A percentile compares a stretch with the other conserved stretches of the same genome.
Conservation (phyloP, 2,888 invertebrate genomes). For the Leptinotarsa haldemani region DNA sequence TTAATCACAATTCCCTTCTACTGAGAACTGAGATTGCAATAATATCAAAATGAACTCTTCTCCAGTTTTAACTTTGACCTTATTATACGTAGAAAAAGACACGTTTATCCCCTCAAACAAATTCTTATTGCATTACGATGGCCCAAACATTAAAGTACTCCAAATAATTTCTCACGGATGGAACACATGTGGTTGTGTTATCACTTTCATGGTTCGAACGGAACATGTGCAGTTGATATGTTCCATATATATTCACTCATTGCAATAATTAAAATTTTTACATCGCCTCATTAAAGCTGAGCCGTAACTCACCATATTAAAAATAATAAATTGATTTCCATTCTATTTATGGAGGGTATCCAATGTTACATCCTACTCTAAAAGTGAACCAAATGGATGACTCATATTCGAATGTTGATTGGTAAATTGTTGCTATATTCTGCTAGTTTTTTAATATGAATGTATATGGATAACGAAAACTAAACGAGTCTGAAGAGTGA, state of each 20-base stretch:
- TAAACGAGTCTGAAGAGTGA: no score
- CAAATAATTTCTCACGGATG: conserved; percentile 43
- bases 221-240: conserved; percentile 46
- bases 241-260: conserved; percentile 38
- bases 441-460: no score
- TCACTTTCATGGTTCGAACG: conserved; percentile 35
- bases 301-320: conserved; percentile 6
- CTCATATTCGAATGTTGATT: not conserved
- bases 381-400: not conserved
- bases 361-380: not conserved
- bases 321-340: conserved; percentile 18
- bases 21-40: no score
- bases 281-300: conserved; percentile 20
- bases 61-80: no score
- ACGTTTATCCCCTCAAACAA: not conserved
- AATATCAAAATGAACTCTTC: no score
- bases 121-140: conserved; percentile 7
- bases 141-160: conserved; percentile 11
- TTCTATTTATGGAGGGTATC: not conserved
- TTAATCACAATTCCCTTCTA: no score
- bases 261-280: conserved; percentile 37
- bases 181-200: conserved; percentile 42
- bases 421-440: no score
- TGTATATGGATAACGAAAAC: no score
- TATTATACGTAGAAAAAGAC: no score